Evolutionary conservation across 2,888 invertebrate species (phyloP).

Genomic region (Caenorhabditis sp.): DNA sequence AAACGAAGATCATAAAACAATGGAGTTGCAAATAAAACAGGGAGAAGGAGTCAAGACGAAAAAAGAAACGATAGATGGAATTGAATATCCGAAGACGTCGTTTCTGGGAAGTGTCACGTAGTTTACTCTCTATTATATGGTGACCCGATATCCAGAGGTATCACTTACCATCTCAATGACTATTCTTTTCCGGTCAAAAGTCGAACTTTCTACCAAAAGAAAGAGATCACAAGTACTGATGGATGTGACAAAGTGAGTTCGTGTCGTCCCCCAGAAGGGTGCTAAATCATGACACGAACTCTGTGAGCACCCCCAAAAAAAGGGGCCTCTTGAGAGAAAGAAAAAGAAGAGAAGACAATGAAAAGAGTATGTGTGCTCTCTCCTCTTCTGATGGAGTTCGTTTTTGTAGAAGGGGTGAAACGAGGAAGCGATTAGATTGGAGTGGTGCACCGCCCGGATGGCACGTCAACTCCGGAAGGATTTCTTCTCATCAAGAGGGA

Average conservation of each 20-base stretch:
- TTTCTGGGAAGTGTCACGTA: constrained; percentile 44
- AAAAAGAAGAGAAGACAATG: constrained; percentile 44
- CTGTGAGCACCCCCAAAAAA: constrained; percentile 15
- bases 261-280: constrained; percentile 43
- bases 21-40: constrained; percentile 21
- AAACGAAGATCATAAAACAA: constrained; percentile 19
- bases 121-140: constrained; percentile 24
- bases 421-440: constrained; percentile 61
- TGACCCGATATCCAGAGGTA: constrained; percentile 39
- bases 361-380: constrained; percentile 16
- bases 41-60: neutral
- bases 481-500: constrained; percentile 24
- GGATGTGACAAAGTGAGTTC: constrained; percentile 39
- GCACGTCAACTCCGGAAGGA: constrained; percentile 47
- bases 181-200: constrained; percentile 10
- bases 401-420: constrained; percentile 50
- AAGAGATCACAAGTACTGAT: constrained; percentile 21
- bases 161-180: constrained; percentile 21
- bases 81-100: constrained; percentile 52
- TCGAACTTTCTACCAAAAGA: neutral
- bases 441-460: constrained; percentile 41
- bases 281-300: constrained; percentile 57
- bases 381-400: constrained; percentile 33
- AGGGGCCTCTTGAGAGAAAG: constrained; percentile 47
- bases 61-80: constrained; percentile 23